phyloP scores from a whole-genome alignment of 2,797 vertebrate species.

The Pipistrellus pygmaeus region DNA sequence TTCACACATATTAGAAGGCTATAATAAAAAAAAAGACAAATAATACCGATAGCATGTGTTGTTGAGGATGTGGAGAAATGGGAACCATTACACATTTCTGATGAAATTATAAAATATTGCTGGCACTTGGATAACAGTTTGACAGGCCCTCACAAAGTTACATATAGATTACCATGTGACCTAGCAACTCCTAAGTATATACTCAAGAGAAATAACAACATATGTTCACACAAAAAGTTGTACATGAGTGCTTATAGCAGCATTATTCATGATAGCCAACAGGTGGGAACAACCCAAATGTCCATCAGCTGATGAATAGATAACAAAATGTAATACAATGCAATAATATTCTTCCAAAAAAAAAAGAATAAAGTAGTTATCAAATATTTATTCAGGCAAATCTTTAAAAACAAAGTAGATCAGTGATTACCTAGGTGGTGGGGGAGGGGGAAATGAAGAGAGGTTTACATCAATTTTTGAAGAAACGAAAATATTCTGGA shows the following conservation, averaged over 20 bases:
- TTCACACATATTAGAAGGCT: background rate
- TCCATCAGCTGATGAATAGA: background rate
- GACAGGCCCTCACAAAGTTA: slow-evolving; percentile 29
- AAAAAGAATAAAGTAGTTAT: background rate
- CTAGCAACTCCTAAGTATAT: background rate
- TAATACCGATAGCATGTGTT: background rate
- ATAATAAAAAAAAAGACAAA: slow-evolving; percentile 23
- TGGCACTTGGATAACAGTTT: background rate
- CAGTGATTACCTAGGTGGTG: background rate
- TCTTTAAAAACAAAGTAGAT: slow-evolving; percentile 35
- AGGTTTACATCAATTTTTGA: background rate
- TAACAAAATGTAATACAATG: slow-evolving; percentile 30
- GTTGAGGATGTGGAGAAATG: slow-evolving; percentile 12
- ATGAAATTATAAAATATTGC: background rate
- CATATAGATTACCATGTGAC: background rate
- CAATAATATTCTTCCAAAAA: background rate
- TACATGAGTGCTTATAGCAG: background rate
- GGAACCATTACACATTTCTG: background rate
- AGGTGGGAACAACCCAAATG: background rate
- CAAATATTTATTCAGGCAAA: background rate
- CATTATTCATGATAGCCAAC: slow-evolving; percentile 16
- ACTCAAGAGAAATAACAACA: slow-evolving; percentile 45
- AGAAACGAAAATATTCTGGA: slow-evolving; percentile 8
- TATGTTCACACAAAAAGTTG: background rate
- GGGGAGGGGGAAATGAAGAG: background rate